A percentile compares a stretch with the other conserved stretches of the same genome.
Evolutionary conservation across 2,113 vertebrate species (phyloP).

Genomic region (Otolemur garnettii): DNA sequence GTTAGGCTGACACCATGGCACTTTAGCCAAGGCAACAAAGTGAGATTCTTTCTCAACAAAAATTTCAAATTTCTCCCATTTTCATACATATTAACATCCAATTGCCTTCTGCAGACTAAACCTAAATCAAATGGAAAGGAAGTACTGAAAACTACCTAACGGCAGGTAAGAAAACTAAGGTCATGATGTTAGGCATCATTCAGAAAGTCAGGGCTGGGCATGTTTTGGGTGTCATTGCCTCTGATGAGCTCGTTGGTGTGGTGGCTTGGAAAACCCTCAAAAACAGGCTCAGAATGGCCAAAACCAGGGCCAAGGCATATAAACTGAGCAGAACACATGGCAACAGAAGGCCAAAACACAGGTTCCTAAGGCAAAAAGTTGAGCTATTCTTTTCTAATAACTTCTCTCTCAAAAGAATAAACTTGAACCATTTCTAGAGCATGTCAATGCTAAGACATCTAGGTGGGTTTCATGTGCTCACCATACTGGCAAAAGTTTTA

Average conservation of each 20-base stretch:
- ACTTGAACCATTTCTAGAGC: neutral
- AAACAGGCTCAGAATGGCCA: neutral
- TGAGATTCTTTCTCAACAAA: neutral
- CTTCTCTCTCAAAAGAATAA: conserved; percentile 22
- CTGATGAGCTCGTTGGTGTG: neutral
- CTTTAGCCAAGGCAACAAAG: neutral
- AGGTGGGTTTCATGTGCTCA: neutral
- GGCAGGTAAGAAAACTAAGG: neutral
- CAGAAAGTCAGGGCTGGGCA: neutral
- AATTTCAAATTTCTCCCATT: neutral
- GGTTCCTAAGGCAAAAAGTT: neutral
- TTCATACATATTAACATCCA: conserved; percentile 5
- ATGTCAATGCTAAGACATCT: neutral
- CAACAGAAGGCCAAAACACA: neutral
- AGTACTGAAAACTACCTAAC: neutral
- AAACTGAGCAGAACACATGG: conserved; percentile 1
- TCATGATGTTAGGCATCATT: neutral
- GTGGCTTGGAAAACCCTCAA: neutral
- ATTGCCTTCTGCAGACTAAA: neutral
- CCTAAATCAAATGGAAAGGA: neutral
- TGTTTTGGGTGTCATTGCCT: neutral
- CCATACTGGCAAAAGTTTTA: neutral
- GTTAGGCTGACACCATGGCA: too few species aligned
- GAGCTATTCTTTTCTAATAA: neutral
- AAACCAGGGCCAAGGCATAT: neutral